phyloP scores from a whole-genome alignment of 2,113 vertebrate genomes.

The Gambusia holbrooki region DNA sequence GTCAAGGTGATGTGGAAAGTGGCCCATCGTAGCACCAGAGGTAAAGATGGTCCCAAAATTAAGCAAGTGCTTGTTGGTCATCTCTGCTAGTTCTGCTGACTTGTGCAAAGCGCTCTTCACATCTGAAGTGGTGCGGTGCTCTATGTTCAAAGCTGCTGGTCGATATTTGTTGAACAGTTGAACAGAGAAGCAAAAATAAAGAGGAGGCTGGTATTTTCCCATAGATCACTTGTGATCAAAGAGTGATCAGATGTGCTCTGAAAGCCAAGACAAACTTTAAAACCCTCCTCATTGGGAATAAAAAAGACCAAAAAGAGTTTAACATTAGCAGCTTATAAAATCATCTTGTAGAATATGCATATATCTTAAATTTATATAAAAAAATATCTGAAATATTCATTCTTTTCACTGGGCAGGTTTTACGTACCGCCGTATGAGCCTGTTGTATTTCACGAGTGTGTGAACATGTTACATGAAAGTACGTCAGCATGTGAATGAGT shows the following conservation, averaged over 20 bases:
- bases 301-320: constrained; percentile 36
- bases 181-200: constrained; percentile 30
- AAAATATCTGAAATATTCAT: constrained; percentile 61
- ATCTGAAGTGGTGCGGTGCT: constrained; percentile 41
- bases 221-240: constrained; percentile 23
- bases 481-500: constrained; percentile 42
- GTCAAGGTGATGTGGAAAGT: constrained; percentile 29
- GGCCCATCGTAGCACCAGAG: constrained; percentile 25
- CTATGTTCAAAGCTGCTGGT: constrained; percentile 54
- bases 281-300: constrained; percentile 43
- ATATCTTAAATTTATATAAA: constrained; percentile 58
- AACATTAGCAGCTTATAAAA: constrained; percentile 82
- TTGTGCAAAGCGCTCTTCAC: constrained; percentile 36
- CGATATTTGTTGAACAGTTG: constrained; percentile 23
- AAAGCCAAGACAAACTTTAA: constrained; percentile 34
- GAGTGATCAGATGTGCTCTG: constrained; percentile 29
- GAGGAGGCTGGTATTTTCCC: constrained; percentile 9
- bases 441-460: constrained; percentile 53
- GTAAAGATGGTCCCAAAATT: constrained; percentile 32
- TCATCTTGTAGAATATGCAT: constrained; percentile 65
- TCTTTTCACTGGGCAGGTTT: constrained; percentile 68
- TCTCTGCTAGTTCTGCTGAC: constrained; percentile 27
- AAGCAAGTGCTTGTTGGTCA: constrained; percentile 52
- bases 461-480: constrained; percentile 41
- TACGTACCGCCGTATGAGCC: constrained; percentile 70